A percentile compares a stretch with the other conserved stretches of the same genome.
These are phyloP conservation scores for Acrossocheilus fasciatus DNA, from an alignment of 2,797 vertebrate genomes.

Conservation along the genomic window DNA sequence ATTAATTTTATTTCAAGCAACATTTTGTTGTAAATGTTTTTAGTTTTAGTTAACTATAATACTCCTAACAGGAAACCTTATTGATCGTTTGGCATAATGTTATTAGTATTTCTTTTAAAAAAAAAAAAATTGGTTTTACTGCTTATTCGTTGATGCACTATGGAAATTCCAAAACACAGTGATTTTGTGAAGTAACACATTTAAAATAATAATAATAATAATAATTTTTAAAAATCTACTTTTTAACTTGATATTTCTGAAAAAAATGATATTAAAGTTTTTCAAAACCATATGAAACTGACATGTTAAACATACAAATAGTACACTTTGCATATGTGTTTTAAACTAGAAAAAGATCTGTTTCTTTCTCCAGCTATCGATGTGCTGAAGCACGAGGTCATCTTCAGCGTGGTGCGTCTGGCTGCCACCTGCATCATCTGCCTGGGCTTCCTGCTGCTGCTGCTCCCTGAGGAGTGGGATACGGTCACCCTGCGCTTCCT, in stretches of 20 bases:
- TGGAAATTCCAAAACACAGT: no score
- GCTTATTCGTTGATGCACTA: no score
- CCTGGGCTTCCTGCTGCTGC: slow-evolving; percentile 93
- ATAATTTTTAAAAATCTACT: background rate
- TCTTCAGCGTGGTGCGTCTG: slow-evolving; percentile 96
- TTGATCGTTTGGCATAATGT: no score
- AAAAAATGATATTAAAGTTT: background rate
- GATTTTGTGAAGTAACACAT: background rate
- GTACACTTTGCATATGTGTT: background rate
- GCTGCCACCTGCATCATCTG: slow-evolving; percentile 96
- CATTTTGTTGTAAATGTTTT: no score
- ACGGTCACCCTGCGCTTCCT: slow-evolving; percentile 94
- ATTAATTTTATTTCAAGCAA: no score
- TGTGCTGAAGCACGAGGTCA: slow-evolving; percentile 95
- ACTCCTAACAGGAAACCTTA: no score
- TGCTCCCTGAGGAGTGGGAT: slow-evolving; percentile 98
- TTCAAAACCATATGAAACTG: background rate
- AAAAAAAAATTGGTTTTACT: no score
- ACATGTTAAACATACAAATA: no score
- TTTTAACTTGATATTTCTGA: background rate
- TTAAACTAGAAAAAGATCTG: background rate
- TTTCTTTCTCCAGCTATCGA: slow-evolving; percentile 84
- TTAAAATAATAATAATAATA: background rate
- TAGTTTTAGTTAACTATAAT: no score
- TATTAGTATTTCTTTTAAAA: no score